Evolutionary conservation across 2,888 invertebrate genomes (phyloP).

Genomic region (Heliconius cydno): DNA sequence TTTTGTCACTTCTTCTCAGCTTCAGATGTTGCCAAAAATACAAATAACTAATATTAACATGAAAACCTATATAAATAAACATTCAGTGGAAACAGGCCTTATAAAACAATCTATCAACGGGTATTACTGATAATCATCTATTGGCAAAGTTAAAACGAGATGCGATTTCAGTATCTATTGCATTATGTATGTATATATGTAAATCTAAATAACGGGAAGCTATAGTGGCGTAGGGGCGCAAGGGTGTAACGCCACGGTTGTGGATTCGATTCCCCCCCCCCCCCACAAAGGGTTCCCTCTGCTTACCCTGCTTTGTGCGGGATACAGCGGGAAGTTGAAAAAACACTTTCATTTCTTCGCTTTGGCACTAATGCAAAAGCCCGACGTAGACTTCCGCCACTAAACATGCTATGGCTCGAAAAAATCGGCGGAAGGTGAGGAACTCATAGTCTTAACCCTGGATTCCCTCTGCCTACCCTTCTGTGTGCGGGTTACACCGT

Average conservation of each 20-base stretch:
- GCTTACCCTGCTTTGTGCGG: too few relatives aligned
- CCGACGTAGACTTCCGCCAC: too few relatives aligned
- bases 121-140: conserved; percentile 19
- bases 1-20: too few relatives aligned
- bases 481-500: neutral
- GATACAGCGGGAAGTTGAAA: too few relatives aligned
- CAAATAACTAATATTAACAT: too few relatives aligned
- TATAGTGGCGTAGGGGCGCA: neutral
- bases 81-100: conserved; percentile 21
- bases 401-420: too few relatives aligned
- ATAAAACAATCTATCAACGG: conserved; percentile 24
- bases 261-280: too few relatives aligned
- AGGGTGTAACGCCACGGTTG: neutral
- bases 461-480: neutral
- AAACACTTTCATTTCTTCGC: too few relatives aligned
- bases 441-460: neutral
- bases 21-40: too few relatives aligned
- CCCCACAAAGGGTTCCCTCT: too few relatives aligned
- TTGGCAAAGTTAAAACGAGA: conserved; percentile 15
- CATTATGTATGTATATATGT: neutral
- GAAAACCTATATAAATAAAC: neutral
- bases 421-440: neutral
- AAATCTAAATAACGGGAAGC: neutral
- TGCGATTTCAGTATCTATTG: neutral
- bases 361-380: neutral